Conservation (phyloP, 2,797 vertebrate species). For the Labeo calbasu region DNA sequence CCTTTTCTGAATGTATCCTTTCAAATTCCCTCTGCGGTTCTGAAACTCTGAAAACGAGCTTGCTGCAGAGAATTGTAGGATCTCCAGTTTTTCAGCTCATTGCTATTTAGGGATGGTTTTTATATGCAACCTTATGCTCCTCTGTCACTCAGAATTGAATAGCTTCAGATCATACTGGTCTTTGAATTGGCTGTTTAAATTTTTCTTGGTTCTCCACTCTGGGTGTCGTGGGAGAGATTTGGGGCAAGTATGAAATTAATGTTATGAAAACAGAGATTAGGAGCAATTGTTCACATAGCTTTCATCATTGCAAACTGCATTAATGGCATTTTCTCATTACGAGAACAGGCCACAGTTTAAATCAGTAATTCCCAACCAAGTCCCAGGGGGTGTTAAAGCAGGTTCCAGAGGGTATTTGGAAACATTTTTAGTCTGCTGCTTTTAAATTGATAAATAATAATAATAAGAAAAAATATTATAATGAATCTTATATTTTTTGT, state of each 20-base stretch:
- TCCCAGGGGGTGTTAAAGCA: not conserved
- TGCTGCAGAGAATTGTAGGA: not conserved
- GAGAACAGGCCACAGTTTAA: not conserved
- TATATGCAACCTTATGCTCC: not conserved
- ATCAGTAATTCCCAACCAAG: not conserved
- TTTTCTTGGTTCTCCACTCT: not conserved
- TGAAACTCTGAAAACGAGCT: not conserved
- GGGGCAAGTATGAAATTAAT: not conserved
- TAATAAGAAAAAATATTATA: too few species aligned
- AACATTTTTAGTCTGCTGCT: not conserved
- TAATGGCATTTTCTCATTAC: conserved; percentile 1
- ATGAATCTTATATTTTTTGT: too few species aligned
- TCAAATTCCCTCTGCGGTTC: not conserved
- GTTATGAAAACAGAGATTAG: conserved; percentile 10
- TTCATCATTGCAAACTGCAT: not conserved
- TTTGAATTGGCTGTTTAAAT: conserved; percentile 5
- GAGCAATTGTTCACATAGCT: conserved; percentile 3
- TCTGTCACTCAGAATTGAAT: not conserved
- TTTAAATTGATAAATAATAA: not conserved
- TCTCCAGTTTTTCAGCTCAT: not conserved
- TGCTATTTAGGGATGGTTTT: not conserved
- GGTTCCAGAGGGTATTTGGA: not conserved
- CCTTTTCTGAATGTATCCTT: conserved; percentile 24
- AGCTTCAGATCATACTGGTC: not conserved
- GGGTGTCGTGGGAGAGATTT: not conserved